phyloP scores from a whole-genome alignment of 2,888 invertebrate genomes.

The Gymnoscelis rufifasciata region DNA sequence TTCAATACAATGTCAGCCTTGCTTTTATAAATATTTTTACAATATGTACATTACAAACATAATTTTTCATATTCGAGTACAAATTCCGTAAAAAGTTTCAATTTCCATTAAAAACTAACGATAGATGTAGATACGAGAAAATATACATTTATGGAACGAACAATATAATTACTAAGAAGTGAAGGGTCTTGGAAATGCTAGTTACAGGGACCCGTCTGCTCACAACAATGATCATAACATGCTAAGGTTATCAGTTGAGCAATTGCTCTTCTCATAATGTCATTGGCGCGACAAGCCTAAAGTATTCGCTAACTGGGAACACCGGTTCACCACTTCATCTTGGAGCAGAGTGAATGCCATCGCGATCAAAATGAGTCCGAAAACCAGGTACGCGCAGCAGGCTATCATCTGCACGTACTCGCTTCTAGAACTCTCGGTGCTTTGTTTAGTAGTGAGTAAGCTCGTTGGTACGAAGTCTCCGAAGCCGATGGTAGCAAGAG shows the following conservation, averaged over 20 bases:
- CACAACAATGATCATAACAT: constrained; percentile 76
- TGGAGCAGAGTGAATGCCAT: constrained; percentile 92
- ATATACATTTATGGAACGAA: constrained; percentile 42
- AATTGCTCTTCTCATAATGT: constrained; percentile 75
- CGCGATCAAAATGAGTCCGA: constrained; percentile 89
- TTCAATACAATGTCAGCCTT: constrained; percentile 77
- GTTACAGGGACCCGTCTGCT: constrained; percentile 39
- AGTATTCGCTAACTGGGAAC: constrained; percentile 84
- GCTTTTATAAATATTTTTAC: constrained; percentile 75
- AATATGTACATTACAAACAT: constrained; percentile 71
- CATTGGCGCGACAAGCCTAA: constrained; percentile 83
- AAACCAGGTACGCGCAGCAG: constrained; percentile 87
- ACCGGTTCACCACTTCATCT: constrained; percentile 86
- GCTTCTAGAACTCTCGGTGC: constrained; percentile 60
- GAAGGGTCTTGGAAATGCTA: constrained; percentile 37
- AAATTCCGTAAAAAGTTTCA: constrained; percentile 71
- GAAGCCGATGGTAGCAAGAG: constrained; percentile 89
- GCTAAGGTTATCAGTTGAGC: constrained; percentile 66
- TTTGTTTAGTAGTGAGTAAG: constrained; percentile 66
- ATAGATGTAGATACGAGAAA: constrained; percentile 56
- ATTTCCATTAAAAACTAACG: constrained; percentile 43
- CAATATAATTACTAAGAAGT: constrained; percentile 33
- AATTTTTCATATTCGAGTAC: constrained; percentile 56
- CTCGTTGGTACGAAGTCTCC: constrained; percentile 86
- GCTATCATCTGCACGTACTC: constrained; percentile 87